Base-by-base conservation (phyloP, 2,888 invertebrate species). In the Epirrhoe tristata region DNA sequence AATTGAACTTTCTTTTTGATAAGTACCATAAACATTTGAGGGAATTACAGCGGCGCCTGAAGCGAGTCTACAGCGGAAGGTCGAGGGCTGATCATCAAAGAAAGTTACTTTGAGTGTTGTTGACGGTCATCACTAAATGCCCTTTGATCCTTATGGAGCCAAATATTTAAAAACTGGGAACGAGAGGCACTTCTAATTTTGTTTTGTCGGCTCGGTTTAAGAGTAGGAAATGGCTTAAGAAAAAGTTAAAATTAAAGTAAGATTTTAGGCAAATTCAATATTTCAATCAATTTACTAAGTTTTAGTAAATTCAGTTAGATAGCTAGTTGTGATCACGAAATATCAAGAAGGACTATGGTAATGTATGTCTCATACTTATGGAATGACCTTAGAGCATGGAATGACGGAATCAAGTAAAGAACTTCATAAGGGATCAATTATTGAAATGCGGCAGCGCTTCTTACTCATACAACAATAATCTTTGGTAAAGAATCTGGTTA, bases 61-160 rank as follows among this genome's bases (percentile, higher is more conserved):
- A 81, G 80, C 81, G 74, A 75, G 67, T 74, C 75, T 77, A 79
- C 75, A 79, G 80, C 81, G 80, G 74, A 77, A 78, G 78, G 77
- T 76, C 72, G 78, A 82, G 82, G 71, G 77, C 77, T 77, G 80
- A 83, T 81, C 82, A 82, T 85, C 86, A 88, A 88, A 88, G 85
- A 80, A 80, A 82, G 79, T 81, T 81, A 81, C 84, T 82, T 81
- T 79, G 80, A 85, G 82, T 83, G 84, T 80, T 85, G 83, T 82
- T 80, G 84, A 83, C 82, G 85, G 84, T 84, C 83, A 87, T 82
- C 80, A 77, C 77, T 77, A 77, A 75, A 78, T 77, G 80, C 77
- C 75, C 86, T 89, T 88, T 88, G 88, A 89, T 85, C 84, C 74
- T 76, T 77, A 74, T 74, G 77, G 73, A 80, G 82, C 74, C 77